Base-by-base conservation (phyloP, 2,888 invertebrate species). In the Globia sparganii region DNA sequence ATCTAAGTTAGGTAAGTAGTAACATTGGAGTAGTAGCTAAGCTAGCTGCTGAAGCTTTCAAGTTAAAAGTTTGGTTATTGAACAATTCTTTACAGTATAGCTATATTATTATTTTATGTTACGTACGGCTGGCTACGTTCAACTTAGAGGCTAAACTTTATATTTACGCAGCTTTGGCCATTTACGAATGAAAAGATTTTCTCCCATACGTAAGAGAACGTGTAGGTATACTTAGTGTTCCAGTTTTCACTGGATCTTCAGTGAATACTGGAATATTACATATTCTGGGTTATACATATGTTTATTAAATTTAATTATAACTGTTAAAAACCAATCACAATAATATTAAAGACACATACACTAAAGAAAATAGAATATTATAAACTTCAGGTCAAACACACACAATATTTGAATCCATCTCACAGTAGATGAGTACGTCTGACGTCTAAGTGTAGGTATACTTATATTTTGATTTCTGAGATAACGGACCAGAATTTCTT, bases 61-160 rank as follows among this genome's bases (percentile, higher is more conserved):
- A 61, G 34, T 66, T 28, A 31, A 40, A 83, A 72, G 46, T 78
- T 77, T 25, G 37, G n/a, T 67, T 28, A 67, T 81, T 75, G 62
- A 67, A 62, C 62, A 49, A 62, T 74, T 65, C 56, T 67, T 62
- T 28, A 37, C n/a, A 53, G 43, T 28, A 21, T 0, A 4, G 28
- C 34, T 34, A 28, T 56, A 37, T 34, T n/a, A n/a, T n/a, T n/a
- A n/a, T n/a, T n/a, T n/a, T n/a, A n/a, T n/a, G n/a, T n/a, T 25
- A 5, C 25, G 56, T 9, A 25, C 4, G 21, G 25, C 43, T 31
- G 65, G 28, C 28, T 53, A 53, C 64, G 18, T 56, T 37, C 21
- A 49, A 72, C 72, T 25, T 49, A 64, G 11, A 43, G 49, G 15
- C 31, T 62, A 15, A 49, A 18, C 21, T 28, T 58, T 65, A 34